Conservation (phyloP, 2,113 vertebrate genomes). For the Rhinogobius similis region DNA sequence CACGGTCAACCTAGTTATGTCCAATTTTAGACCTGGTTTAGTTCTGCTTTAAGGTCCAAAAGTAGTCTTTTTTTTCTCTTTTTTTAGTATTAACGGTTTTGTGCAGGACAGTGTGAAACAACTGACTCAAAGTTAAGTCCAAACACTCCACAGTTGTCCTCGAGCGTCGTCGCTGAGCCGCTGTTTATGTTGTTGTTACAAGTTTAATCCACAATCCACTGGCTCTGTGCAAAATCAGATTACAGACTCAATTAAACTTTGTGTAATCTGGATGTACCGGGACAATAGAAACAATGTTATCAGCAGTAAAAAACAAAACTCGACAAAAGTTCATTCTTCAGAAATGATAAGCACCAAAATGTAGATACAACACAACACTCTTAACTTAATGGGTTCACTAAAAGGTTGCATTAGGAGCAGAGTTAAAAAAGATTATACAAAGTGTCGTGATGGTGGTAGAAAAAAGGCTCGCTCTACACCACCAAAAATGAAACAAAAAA, state of each 20-base stretch:
- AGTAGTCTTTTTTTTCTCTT: neutral
- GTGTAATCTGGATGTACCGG: conserved; percentile 51
- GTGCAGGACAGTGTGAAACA: conserved; percentile 33
- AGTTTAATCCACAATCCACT: conserved; percentile 63
- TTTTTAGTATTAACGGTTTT: neutral
- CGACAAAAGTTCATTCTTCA: conserved; percentile 31
- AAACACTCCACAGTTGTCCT: conserved; percentile 58
- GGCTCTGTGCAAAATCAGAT: conserved; percentile 60
- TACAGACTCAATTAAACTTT: conserved; percentile 69
- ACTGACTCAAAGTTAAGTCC: conserved; percentile 39
- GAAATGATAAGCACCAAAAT: conserved; percentile 7
- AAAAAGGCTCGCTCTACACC: too few species aligned
- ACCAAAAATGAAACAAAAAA: too few species aligned
- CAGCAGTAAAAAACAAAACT: conserved; percentile 33
- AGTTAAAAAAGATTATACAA: neutral
- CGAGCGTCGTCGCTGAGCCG: conserved; percentile 43
- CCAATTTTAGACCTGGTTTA: neutral
- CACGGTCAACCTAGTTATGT: neutral
- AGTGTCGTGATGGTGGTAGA: too few species aligned
- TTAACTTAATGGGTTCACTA: neutral
- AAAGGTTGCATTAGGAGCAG: neutral
- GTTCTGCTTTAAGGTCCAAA: neutral
- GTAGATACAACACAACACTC: neutral
- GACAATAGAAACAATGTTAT: conserved; percentile 55
- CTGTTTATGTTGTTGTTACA: conserved; percentile 65